Evolutionary conservation across 2,888 invertebrate species (phyloP).

Genomic region (Resseliella maxima): DNA sequence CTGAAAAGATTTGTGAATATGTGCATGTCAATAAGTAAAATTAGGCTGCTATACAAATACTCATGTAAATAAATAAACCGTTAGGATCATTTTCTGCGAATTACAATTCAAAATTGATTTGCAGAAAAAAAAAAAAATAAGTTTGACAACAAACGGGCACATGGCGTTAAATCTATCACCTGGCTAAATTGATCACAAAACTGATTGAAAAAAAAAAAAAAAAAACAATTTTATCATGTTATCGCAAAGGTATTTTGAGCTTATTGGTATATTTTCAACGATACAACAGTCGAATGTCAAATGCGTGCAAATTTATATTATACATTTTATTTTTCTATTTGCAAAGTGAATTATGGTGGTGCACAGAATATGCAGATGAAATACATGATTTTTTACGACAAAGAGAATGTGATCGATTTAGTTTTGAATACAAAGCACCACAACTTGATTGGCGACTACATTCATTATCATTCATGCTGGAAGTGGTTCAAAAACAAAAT

Average conservation of each 20-base stretch:
- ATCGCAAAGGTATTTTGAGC: not conserved
- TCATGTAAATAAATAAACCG: constrained; percentile 29
- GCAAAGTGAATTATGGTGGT: constrained; percentile 31
- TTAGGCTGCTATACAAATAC: not conserved
- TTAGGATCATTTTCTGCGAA: not conserved
- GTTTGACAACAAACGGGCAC: not conserved
- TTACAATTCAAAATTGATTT: not conserved
- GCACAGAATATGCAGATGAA: constrained; percentile 61
- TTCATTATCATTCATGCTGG: constrained; percentile 62
- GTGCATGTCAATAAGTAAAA: not conserved
- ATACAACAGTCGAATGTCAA: too few species aligned
- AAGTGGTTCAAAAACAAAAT: constrained; percentile 61
- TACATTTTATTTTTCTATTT: not conserved
- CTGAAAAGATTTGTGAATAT: too few species aligned
- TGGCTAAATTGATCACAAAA: not conserved
- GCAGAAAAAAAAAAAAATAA: not conserved
- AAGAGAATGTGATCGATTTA: constrained; percentile 63
- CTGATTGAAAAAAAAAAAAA: not conserved
- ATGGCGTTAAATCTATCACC: not conserved
- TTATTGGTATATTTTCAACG: too few species aligned
- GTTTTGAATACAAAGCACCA: constrained; percentile 62
- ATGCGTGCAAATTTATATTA: not conserved
- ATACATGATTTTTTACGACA: constrained; percentile 63
- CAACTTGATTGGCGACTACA: constrained; percentile 62
- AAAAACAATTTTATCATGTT: not conserved